Percentiles rank a stretch among this genome's conserved stretches.
phyloP scores from a whole-genome alignment of 2,888 invertebrate species.

The Furcula furcula region DNA sequence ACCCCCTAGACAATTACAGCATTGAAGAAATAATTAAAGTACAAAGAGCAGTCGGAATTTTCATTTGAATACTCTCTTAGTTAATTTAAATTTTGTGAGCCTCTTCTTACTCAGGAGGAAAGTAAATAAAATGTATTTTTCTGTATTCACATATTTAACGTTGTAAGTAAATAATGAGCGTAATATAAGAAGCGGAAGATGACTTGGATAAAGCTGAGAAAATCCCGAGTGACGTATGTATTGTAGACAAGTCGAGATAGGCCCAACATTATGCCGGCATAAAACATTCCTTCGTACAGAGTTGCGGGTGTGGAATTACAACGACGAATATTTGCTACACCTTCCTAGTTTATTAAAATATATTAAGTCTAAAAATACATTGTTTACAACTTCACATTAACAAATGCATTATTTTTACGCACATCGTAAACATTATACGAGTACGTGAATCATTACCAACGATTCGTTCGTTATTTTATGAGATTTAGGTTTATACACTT shows the following conservation, averaged over 20 bases:
- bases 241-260: slow-evolving; percentile 8
- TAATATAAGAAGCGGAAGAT: slow-evolving; percentile 18
- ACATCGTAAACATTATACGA: too few relatives aligned
- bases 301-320: background rate
- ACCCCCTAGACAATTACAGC: too few relatives aligned
- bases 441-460: too few relatives aligned
- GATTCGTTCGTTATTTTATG: too few relatives aligned
- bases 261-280: background rate
- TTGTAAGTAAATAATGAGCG: slow-evolving; percentile 20
- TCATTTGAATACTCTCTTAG: background rate
- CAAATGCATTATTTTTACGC: too few relatives aligned
- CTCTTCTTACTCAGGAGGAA: slow-evolving; percentile 2
- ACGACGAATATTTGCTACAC: too few relatives aligned
- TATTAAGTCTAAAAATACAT: too few relatives aligned
- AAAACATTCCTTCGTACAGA: background rate
- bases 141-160: slow-evolving; percentile 8
- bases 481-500: too few relatives aligned
- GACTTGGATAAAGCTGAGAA: slow-evolving; percentile 15
- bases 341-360: too few relatives aligned
- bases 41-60: background rate
- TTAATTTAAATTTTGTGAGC: slow-evolving; percentile 6
- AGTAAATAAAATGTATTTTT: slow-evolving; percentile 9
- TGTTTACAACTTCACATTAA: too few relatives aligned
- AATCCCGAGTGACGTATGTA: slow-evolving; percentile 19
- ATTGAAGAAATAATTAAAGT: background rate